These are phyloP conservation scores for Sinocyclocheilus maitianheensis DNA, from an alignment of 2,113 vertebrate species.

Conservation along the genomic window DNA sequence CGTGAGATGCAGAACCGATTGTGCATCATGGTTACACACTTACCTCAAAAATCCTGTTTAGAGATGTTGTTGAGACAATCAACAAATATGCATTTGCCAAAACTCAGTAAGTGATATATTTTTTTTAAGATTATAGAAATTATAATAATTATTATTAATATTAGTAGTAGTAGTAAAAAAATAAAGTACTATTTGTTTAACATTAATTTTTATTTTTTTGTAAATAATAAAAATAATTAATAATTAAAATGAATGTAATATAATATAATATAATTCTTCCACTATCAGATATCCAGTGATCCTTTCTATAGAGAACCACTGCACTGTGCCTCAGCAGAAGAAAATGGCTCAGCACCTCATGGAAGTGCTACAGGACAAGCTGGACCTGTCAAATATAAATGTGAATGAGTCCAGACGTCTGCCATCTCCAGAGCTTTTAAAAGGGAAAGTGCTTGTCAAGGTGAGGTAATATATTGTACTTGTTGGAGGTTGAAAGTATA, in stretches of 20 bases:
- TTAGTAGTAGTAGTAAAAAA: too few species aligned
- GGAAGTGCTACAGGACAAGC: conserved; percentile 90
- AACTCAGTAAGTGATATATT: conserved; percentile 82
- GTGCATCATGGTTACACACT: conserved; percentile 94
- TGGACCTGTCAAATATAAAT: conserved; percentile 85
- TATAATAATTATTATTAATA: too few species aligned
- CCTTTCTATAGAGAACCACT: conserved; percentile 96
- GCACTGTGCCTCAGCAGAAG: conserved; percentile 90
- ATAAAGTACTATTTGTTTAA: too few species aligned
- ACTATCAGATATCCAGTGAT: conserved; percentile 88
- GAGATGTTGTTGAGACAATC: conserved; percentile 89
- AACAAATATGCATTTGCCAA: conserved; percentile 91
- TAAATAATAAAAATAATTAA: neutral
- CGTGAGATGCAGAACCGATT: conserved; percentile 82
- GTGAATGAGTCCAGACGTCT: conserved; percentile 78
- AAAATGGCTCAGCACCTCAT: conserved; percentile 91
- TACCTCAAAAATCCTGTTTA: conserved; percentile 83
- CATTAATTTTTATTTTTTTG: too few species aligned
- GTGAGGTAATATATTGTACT: conserved; percentile 64
- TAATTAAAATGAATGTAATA: too few species aligned
- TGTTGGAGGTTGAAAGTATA: neutral
- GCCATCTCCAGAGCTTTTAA: conserved; percentile 89
- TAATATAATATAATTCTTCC: conserved; percentile 14
- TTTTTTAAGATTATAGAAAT: neutral
- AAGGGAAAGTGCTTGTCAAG: conserved; percentile 95